Conservation (phyloP, 2,113 vertebrate genomes). For the Ahaetulla prasina region DNA sequence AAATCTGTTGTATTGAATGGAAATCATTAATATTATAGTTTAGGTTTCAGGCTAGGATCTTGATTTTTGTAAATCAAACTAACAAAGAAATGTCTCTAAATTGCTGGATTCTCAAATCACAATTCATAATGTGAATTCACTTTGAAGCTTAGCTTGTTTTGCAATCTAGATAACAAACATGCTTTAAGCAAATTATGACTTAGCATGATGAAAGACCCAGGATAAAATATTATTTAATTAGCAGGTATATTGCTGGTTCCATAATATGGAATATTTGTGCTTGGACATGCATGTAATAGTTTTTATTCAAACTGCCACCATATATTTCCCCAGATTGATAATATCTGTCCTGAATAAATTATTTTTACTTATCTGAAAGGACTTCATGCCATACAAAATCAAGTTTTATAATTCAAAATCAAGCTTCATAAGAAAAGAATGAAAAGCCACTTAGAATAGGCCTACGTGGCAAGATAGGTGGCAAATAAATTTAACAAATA, state of each 20-base stretch:
- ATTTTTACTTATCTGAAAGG: not conserved
- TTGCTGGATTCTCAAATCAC: not conserved
- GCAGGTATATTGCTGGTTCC: not conserved
- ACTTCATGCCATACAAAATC: not conserved
- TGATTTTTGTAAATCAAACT: not conserved
- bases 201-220: not conserved
- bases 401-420: not conserved
- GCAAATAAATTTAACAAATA: not conserved
- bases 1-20: not conserved
- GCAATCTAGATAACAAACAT: not conserved
- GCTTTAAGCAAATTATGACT: not conserved
- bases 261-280: not conserved
- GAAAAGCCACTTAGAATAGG: not conserved
- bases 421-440: not conserved
- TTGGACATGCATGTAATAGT: not conserved
- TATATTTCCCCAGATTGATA: not conserved
- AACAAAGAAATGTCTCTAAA: not conserved
- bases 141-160: not conserved
- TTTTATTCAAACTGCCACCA: not conserved
- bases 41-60: not conserved
- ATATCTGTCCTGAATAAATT: not conserved
- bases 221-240: not conserved
- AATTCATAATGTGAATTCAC: not conserved
- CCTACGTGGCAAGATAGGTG: not conserved
- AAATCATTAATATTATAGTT: not conserved